These are phyloP conservation scores for Mionectes olivaceus DNA, from an alignment of 2,797 vertebrate species.

Conservation along the genomic window DNA sequence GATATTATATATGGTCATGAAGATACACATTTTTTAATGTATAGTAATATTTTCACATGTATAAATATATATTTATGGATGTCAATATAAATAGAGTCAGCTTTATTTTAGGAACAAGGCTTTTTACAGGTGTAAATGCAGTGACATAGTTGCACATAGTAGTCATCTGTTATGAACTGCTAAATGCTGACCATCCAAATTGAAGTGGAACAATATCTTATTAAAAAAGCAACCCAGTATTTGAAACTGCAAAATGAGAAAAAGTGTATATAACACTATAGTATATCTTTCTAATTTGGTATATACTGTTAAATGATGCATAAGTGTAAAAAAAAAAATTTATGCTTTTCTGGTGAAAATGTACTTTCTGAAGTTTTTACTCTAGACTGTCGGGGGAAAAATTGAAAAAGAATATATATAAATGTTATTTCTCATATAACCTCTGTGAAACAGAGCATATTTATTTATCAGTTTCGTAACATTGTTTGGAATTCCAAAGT, in stretches of 20 bases:
- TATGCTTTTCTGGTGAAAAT: constrained; percentile 6
- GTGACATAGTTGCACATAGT: not conserved
- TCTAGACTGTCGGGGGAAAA: not conserved
- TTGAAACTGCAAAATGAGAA: constrained; percentile 1
- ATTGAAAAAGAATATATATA: not conserved
- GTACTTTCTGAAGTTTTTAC: not conserved
- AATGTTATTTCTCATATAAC: not conserved
- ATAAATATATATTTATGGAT: not conserved
- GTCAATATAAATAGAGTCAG: not conserved
- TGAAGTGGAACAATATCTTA: not conserved
- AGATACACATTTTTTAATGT: not conserved
- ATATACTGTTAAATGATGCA: not conserved
- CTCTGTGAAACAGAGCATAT: constrained; percentile 9
- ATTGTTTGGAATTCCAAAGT: constrained; percentile 29
- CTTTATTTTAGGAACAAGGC: not conserved
- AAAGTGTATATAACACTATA: not conserved
- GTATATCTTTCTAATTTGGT: not conserved
- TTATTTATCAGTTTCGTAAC: constrained; percentile 16
- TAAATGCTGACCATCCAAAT: constrained; percentile 32
- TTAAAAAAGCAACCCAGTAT: not conserved
- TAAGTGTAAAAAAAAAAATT: not conserved
- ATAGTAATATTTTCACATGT: not conserved
- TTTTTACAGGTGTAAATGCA: constrained; percentile 28
- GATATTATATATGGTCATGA: not conserved
- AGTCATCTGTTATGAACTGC: not conserved